Evolutionary conservation across 23 tunicate species (phyloP).

Genomic region (Styela plicata): DNA sequence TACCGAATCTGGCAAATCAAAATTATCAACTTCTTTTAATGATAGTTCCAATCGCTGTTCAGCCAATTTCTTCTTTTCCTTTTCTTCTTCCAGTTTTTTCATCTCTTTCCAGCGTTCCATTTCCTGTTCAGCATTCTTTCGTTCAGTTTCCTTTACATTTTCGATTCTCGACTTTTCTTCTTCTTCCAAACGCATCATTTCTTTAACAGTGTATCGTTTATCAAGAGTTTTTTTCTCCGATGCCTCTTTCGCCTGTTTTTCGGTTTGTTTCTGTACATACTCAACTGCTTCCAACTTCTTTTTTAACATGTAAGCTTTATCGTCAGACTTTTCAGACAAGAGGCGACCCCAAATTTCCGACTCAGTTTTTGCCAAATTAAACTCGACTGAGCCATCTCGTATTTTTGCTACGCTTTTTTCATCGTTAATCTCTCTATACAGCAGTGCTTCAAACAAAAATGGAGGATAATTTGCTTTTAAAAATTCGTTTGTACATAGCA

Average conservation of each 20-base stretch:
- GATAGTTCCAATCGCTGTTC: conserved; percentile 30
- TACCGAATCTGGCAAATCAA: neutral
- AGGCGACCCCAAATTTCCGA: conserved; percentile 49
- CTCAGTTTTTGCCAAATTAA: conserved; percentile 44
- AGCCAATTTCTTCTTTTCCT: conserved; percentile 44
- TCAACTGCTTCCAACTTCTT: conserved; percentile 77
- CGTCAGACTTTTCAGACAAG: conserved; percentile 40
- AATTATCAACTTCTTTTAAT: neutral
- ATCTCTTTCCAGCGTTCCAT: conserved; percentile 63
- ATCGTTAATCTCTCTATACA: conserved; percentile 64
- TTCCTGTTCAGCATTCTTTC: conserved; percentile 42
- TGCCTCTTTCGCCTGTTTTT: conserved; percentile 40
- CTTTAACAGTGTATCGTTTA: conserved; percentile 60
- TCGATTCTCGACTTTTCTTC: conserved; percentile 42
- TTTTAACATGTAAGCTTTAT: conserved; percentile 48
- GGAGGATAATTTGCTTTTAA: conserved; percentile 84
- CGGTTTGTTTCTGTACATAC: conserved; percentile 55
- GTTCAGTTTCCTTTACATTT: conserved; percentile 54
- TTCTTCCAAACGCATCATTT: conserved; percentile 78
- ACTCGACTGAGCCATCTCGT: conserved; percentile 55
- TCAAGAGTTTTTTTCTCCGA: conserved; percentile 33
- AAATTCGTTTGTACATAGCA: conserved; percentile 53
- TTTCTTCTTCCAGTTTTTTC: conserved; percentile 59
- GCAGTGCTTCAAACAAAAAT: conserved; percentile 72
- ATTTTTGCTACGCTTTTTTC: conserved; percentile 60